A percentile compares a stretch with the other conserved stretches of the same genome.
These are phyloP conservation scores for Peromyscus leucopus DNA, from an alignment of 2,113 vertebrate genomes.

Conservation along the genomic window DNA sequence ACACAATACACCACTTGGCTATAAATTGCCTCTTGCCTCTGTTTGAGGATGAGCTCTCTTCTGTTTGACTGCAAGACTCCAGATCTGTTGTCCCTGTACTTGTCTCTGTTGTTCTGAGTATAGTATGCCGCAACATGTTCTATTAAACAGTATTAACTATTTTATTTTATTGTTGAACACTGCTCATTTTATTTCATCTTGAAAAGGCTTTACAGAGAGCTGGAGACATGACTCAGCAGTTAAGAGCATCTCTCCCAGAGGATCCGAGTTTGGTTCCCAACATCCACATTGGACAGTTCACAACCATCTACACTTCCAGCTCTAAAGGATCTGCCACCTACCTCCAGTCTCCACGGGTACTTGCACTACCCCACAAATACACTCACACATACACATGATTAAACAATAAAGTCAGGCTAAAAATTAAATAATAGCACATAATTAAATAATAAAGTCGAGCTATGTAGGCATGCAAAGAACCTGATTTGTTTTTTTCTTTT, in stretches of 20 bases:
- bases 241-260: background rate
- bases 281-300: background rate
- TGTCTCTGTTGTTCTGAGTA: background rate
- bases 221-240: background rate
- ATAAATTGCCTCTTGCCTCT: background rate
- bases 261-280: background rate
- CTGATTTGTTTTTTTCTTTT: background rate
- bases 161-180: background rate
- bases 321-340: background rate
- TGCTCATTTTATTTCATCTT: background rate
- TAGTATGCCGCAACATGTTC: background rate
- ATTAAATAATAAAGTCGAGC: background rate
- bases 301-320: background rate
- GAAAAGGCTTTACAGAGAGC: background rate
- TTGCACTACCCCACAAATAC: background rate
- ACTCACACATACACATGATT: background rate
- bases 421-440: background rate
- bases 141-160: background rate
- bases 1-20: background rate
- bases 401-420: background rate
- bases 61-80: background rate
- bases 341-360: background rate
- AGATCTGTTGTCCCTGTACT: background rate
- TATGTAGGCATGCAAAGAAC: background rate
- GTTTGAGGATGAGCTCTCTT: background rate